Evolutionary conservation across 1,140 invertebrate genomes (phyloP), one percentile per base, ranked within the genome.

Genomic region (Aradophagus sp.): DNA sequence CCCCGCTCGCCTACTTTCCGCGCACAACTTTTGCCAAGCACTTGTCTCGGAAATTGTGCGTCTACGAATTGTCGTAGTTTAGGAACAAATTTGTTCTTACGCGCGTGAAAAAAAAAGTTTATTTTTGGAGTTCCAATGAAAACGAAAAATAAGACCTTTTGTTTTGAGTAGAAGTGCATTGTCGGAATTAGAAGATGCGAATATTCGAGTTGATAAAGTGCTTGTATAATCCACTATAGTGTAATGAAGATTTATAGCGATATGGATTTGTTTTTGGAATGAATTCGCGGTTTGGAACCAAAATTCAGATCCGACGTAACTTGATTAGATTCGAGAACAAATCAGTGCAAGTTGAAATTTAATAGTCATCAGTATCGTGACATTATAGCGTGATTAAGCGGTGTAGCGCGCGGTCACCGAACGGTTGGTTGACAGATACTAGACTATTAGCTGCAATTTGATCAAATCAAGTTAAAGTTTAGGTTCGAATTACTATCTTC

Each of bases 391-490:
- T 69, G 66, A 62, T 69, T 69, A 56, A 62, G 42, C 36, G 50
- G 38, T 52, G 36, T 63, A 50, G 35, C 27, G 31, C 44, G 41
- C 32, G 45, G 52, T 55, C 39, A 63, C 23, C 35, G 35, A 36
- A 58, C 35, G 56, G 56, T 50, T 55, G 34, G 23, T 63, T 62
- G 58, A 69, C 56, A 56, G 56, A 69, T 47, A 59, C 34, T 35
- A 36, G 55, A 68, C n/a, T 42, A 61, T 59, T 61, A 53, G 55
- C 34, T 44, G 17, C 38, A 56, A 55, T 55, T 69, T 42, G 14
- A 69, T 69, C 42, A 55, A 61, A 61, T 61, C 26, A 10, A 68
- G 42, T 68, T 68, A 61, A 61, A 68, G 47, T 61, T 68, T 61
- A 55, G 42, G 14, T 48, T 55, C 8, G 20, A 48, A 41, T 68